Percentiles rank a stretch among this genome's conserved stretches.
phyloP scores from a whole-genome alignment of 1,140 invertebrate genomes.

The Diabrotica virgifera region DNA sequence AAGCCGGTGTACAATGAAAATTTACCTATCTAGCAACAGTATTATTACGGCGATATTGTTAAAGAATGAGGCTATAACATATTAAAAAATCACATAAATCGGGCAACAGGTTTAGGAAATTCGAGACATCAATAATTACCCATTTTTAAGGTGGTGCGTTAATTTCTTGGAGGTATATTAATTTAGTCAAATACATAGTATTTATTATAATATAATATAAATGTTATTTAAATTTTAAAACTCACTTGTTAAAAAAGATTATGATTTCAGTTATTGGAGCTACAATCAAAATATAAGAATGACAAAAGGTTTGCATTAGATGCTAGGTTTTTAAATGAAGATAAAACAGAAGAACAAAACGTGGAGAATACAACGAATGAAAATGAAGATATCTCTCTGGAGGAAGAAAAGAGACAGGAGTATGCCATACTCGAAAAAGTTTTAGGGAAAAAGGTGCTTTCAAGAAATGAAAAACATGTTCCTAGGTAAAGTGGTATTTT shows the following conservation, averaged over 20 bases:
- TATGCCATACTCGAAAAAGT: constrained; percentile 18
- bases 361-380: constrained; percentile 5
- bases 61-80: too few species aligned
- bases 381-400: constrained; percentile 9
- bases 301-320: constrained; percentile 60
- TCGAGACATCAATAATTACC: too few species aligned
- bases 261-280: constrained; percentile 51
- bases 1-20: too few species aligned
- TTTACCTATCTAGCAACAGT: too few species aligned
- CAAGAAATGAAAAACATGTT: neutral
- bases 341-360: constrained; percentile 36
- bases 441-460: constrained; percentile 13
- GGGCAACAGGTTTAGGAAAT: too few species aligned
- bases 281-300: constrained; percentile 57
- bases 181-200: too few species aligned
- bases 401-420: constrained; percentile 17
- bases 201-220: too few species aligned
- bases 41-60: too few species aligned
- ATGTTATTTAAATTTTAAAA: too few species aligned
- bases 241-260: neutral
- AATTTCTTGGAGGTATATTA: too few species aligned
- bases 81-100: too few species aligned
- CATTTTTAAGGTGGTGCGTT: too few species aligned
- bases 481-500: neutral
- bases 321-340: constrained; percentile 56